Evolutionary conservation across 2,797 vertebrate species (phyloP).

Genomic region (Scyliorhinus canicula): DNA sequence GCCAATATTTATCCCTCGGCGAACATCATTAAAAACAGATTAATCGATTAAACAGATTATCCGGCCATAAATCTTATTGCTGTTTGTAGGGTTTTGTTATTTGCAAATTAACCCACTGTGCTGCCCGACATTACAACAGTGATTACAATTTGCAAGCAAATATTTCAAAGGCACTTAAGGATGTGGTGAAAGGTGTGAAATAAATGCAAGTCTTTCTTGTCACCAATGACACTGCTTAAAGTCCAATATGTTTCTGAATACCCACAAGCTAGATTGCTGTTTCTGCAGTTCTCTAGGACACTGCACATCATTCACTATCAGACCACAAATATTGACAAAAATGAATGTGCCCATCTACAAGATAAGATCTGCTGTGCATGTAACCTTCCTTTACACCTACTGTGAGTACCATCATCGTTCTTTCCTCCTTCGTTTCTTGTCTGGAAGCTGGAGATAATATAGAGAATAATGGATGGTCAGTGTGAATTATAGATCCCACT

Average conservation of each 20-base stretch:
- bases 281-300: neutral
- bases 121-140: neutral
- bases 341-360: neutral
- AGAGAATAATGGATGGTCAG: neutral
- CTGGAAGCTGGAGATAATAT: neutral
- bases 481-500: neutral
- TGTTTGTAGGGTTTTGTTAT: neutral
- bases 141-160: neutral
- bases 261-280: neutral
- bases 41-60: neutral
- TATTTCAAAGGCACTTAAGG: neutral
- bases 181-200: neutral
- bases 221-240: neutral
- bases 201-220: neutral
- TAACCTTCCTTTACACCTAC: conserved; percentile 1
- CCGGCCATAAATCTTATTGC: neutral
- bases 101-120: neutral
- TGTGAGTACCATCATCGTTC: neutral
- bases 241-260: neutral
- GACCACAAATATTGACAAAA: conserved; percentile 7
- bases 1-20: neutral
- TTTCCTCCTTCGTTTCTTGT: conserved; percentile 9
- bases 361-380: neutral
- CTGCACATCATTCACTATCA: neutral
- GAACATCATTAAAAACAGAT: neutral